Percentiles rank a stretch among this genome's conserved stretches.
These are phyloP conservation scores for Ammospiza maritima DNA, from an alignment of 2,797 vertebrate species.

Conservation along the genomic window DNA sequence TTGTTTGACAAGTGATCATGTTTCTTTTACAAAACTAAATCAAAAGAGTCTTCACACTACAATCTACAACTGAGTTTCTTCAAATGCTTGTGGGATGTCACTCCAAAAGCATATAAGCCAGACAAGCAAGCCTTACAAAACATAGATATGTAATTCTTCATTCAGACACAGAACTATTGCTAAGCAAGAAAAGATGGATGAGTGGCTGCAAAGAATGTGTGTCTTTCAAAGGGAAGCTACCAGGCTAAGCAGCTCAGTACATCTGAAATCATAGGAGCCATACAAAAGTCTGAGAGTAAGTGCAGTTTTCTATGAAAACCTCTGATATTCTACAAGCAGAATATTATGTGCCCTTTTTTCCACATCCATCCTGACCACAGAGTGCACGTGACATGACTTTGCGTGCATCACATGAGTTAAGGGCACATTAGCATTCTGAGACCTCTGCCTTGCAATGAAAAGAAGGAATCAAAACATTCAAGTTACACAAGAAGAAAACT, in stretches of 20 bases:
- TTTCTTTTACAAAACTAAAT: not conserved
- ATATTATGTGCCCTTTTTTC: not conserved
- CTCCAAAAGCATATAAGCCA: not conserved
- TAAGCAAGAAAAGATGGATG: constrained; percentile 13
- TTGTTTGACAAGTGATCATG: not conserved
- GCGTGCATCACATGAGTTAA: not conserved
- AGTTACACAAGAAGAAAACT: constrained; percentile 65
- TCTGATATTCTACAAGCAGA: not conserved
- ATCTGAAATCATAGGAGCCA: not conserved
- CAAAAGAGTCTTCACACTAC: not conserved
- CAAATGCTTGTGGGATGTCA: not conserved
- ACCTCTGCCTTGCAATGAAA: constrained; percentile 34
- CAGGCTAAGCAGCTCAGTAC: not conserved
- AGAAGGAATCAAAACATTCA: constrained; percentile 51
- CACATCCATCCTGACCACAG: not conserved
- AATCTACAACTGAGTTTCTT: not conserved
- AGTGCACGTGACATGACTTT: not conserved
- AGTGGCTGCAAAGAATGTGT: not conserved
- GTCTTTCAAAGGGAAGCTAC: not conserved
- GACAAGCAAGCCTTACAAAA: not conserved
- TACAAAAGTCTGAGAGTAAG: not conserved
- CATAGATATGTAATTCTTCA: not conserved
- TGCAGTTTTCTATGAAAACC: not conserved
- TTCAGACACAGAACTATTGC: not conserved
- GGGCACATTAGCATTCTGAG: constrained; percentile 6